Evolutionary conservation across 2,888 invertebrate species (phyloP), one percentile per base, ranked within the genome.

Genomic region (Tinea trinotella): DNA sequence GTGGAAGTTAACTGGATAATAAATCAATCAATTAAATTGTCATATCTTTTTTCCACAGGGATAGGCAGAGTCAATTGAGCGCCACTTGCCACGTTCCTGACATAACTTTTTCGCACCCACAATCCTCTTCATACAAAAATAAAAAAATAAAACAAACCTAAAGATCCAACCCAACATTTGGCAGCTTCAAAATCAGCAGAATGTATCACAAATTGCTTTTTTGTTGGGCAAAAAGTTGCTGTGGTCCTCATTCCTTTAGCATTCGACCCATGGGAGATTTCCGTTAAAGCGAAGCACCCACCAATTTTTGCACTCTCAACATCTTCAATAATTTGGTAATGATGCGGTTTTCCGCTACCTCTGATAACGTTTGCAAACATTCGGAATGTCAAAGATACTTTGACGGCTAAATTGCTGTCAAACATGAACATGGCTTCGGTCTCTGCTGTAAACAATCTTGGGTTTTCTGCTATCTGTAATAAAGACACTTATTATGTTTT

Each of bases 211-310:
- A 96, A 97, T 70, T 92, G 90, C 71, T 90, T 87, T 6, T 89
- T 91, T 56, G 88, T 86, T 0, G 91, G 88, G 66, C 94, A 90
- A 72, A 92, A 97, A 0, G 91, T 94, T 0, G 96, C 97, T 0
- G 90, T 92, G 0, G 96, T 96, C 62, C 92, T 88, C 92, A 97
- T 93, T 2, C 92, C 92, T 65, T 92, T 92, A 0, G 95, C 94
- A 71, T 97, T 97, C 19, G 95, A 95, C 0, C 97, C 97, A 70
- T 98, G 97, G 0, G 93, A 90, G 6, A 97, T 90, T 76, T 98
- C 97, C 0, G 97, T 97, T 46, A 97, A 72, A 0, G 94, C 94
- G 73, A 95, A 96, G 63, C 95, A 84, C 0, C 87, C 87, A 0
- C 78, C 78, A 10, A 84, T 80, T 59, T 69, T 67, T 1, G 65